phyloP scores from a whole-genome alignment of 2,113 vertebrate species.

The Corydoras sp. region DNA sequence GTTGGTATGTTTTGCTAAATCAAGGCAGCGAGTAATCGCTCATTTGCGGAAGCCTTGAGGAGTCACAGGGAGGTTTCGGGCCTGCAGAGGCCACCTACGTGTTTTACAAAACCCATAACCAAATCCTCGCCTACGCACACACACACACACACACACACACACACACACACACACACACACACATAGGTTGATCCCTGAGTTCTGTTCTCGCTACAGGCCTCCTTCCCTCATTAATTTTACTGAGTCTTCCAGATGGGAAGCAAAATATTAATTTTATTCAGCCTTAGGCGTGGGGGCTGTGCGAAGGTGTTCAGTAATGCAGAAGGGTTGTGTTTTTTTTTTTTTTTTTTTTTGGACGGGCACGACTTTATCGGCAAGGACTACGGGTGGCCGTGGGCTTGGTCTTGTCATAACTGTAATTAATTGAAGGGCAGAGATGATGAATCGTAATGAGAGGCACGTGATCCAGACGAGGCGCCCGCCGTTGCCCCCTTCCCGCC shows the following conservation, averaged over 20 bases:
- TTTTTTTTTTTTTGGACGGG: slow-evolving; percentile 72
- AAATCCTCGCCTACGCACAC: slow-evolving; percentile 59
- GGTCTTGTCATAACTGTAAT: slow-evolving; percentile 99
- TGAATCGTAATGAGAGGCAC: slow-evolving; percentile 86
- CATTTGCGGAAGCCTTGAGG: slow-evolving; percentile 54
- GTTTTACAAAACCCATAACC: slow-evolving; percentile 55
- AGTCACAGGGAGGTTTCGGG: slow-evolving; percentile 23
- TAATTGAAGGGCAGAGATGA: slow-evolving; percentile 93
- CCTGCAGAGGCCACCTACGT: slow-evolving; percentile 49
- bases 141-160: slow-evolving; percentile 62
- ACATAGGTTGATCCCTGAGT: slow-evolving; percentile 81
- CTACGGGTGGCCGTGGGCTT: slow-evolving; percentile 85
- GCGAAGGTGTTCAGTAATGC: slow-evolving; percentile 91
- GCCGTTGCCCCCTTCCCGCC: slow-evolving; percentile 78
- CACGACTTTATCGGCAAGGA: slow-evolving; percentile 82
- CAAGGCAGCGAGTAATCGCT: slow-evolving; percentile 57
- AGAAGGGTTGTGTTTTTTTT: no score
- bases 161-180: no score
- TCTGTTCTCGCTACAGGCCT: slow-evolving; percentile 80
- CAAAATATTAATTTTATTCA: slow-evolving; percentile 99
- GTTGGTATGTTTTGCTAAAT: slow-evolving; percentile 43
- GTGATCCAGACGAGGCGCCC: slow-evolving; percentile 73
- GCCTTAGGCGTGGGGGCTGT: slow-evolving; percentile 88
- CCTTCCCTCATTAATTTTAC: slow-evolving; percentile 98
- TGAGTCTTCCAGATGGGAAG: slow-evolving; percentile 99